Percentiles rank a stretch among this genome's conserved stretches.
Conservation (phyloP, 2,888 invertebrate genomes). For the Drosophila emarginata region DNA sequence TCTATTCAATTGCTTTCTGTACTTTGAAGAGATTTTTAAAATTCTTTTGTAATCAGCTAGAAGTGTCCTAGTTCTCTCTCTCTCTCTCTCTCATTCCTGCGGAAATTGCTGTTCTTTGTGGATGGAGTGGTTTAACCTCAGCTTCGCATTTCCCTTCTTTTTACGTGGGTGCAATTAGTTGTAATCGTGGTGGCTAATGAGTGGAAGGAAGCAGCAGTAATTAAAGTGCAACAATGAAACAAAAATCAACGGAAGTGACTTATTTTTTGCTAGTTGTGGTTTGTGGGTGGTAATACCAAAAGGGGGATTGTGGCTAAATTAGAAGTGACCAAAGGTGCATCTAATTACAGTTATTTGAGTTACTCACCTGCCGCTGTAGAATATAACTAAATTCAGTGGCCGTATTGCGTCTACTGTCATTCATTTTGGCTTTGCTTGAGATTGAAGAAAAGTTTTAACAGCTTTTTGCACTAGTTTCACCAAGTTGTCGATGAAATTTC, state of each 20-base stretch:
- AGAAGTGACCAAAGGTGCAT: constrained; percentile 12
- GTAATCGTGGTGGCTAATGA: constrained; percentile 54
- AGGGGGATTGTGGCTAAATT: neutral
- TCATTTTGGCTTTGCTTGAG: constrained; percentile 59
- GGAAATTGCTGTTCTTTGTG: neutral
- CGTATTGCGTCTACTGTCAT: constrained; percentile 81
- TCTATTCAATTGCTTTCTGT: no score
- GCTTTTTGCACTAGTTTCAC: constrained; percentile 37
- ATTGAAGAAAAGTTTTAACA: constrained; percentile 46
- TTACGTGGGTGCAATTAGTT: constrained; percentile 42
- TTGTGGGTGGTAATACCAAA: no score
- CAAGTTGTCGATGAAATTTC: constrained; percentile 40
- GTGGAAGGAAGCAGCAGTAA: constrained; percentile 56
- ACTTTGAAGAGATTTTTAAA: no score
- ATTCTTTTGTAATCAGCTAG: no score
- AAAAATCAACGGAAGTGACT: neutral
- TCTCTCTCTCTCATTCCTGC: no score
- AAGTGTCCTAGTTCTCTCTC: neutral
- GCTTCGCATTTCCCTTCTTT: neutral
- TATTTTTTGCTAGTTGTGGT: neutral
- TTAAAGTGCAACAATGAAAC: constrained; percentile 59
- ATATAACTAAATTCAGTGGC: constrained; percentile 83
- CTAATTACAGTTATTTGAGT: constrained; percentile 19
- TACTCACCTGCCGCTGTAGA: constrained; percentile 81
- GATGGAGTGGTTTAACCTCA: neutral